These are phyloP conservation scores for Aphrophora alni DNA, from an alignment of 2,888 invertebrate species.

Conservation along the genomic window DNA sequence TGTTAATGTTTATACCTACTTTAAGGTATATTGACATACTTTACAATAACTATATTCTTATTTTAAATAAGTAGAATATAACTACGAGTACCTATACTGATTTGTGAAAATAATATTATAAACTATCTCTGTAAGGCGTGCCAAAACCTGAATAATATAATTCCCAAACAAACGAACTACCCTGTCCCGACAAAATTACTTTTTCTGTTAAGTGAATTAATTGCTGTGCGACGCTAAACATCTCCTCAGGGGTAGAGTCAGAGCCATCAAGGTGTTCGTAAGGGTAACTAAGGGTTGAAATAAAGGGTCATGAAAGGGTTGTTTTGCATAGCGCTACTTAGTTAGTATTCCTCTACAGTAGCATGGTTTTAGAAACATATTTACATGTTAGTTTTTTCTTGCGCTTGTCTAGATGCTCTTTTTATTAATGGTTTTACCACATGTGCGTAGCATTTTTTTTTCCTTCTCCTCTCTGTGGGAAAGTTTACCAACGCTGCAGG, in stretches of 20 bases:
- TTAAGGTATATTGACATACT: no score
- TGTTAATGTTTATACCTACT: no score
- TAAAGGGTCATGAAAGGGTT: background rate
- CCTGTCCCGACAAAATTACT: background rate
- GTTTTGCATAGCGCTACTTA: slow-evolving; percentile 35
- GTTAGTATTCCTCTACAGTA: slow-evolving; percentile 26
- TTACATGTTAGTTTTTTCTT: slow-evolving; percentile 35
- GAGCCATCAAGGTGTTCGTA: background rate
- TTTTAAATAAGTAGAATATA: no score
- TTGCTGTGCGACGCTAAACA: background rate
- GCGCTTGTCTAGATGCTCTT: slow-evolving; percentile 27
- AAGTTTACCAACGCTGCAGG: slow-evolving; percentile 22
- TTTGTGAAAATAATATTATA: no score
- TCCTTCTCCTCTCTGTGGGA: slow-evolving; percentile 20
- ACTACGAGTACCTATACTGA: no score
- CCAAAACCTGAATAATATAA: no score
- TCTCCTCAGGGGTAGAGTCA: background rate
- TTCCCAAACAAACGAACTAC: background rate
- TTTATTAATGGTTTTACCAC: slow-evolving; percentile 38
- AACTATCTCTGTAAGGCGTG: no score
- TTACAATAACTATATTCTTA: no score
- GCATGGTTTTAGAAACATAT: slow-evolving; percentile 35
- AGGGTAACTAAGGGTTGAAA: background rate
- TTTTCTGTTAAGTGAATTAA: background rate
- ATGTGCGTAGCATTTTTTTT: slow-evolving; percentile 27